A percentile compares a stretch with the other conserved stretches of the same genome.
phyloP scores from a whole-genome alignment of 35 echinoderm and acorn worm genomes.

The Diadema setosum region DNA sequence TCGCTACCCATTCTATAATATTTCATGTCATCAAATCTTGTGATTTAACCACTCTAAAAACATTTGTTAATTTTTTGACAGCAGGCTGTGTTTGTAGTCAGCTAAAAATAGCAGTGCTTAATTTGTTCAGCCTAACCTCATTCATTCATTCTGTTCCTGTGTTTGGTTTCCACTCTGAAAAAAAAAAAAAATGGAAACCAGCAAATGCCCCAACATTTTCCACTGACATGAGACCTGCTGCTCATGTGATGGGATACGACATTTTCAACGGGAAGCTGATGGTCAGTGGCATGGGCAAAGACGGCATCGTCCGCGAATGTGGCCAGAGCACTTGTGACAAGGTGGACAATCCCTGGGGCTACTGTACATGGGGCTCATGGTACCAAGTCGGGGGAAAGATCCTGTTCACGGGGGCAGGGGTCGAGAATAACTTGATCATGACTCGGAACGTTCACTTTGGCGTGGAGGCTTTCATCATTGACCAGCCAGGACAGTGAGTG shows the following conservation, averaged over 20 bases:
- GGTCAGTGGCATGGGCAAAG: slow-evolving; percentile 34
- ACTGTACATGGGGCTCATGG: slow-evolving; percentile 75
- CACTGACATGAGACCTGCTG: slow-evolving; percentile 7
- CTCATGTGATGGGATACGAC: slow-evolving; percentile 23
- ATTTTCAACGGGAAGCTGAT: slow-evolving; percentile 50
- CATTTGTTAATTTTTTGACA: neutral
- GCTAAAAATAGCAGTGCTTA: too few relatives aligned
- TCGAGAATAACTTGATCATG: slow-evolving; percentile 24
- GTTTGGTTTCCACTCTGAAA: neutral
- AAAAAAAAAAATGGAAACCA: neutral
- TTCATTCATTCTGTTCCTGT: neutral
- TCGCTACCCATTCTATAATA: too few relatives aligned
- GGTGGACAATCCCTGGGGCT: slow-evolving; percentile 76
- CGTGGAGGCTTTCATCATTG: slow-evolving; percentile 32
- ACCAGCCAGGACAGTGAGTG: slow-evolving; percentile 47
- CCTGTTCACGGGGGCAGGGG: neutral
- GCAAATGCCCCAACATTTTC: neutral
- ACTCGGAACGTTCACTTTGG: slow-evolving; percentile 55
- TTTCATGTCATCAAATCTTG: neutral
- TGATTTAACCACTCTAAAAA: neutral
- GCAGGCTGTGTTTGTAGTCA: neutral
- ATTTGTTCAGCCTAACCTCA: neutral
- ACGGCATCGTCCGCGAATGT: slow-evolving; percentile 34
- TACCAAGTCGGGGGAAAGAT: neutral
- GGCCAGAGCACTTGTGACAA: slow-evolving; percentile 66